Evolutionary conservation across 1,140 invertebrate genomes (phyloP).

Genomic region (Saccostrea glomerata): DNA sequence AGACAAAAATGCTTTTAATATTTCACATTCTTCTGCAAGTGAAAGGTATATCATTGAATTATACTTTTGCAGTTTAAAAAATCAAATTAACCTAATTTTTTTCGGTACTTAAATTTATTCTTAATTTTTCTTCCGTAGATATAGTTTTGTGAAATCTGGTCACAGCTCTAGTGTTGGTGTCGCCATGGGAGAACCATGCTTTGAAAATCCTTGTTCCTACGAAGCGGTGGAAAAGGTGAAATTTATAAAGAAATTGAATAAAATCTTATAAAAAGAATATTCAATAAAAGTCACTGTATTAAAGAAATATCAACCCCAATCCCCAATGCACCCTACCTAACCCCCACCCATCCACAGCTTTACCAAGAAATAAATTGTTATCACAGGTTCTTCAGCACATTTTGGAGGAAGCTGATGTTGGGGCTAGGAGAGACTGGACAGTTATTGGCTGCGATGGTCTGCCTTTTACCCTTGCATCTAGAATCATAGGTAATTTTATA

Average conservation of each 20-base stretch:
- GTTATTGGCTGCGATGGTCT: slow-evolving; percentile 45
- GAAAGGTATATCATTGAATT: background rate
- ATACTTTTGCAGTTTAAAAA: too few species aligned
- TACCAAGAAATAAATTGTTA: background rate
- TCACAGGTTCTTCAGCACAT: slow-evolving; percentile 29
- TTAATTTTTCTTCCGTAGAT: background rate
- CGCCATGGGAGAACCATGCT: background rate
- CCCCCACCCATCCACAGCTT: background rate
- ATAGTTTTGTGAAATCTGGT: background rate
- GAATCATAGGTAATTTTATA: background rate
- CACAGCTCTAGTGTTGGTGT: background rate
- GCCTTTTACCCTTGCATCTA: slow-evolving; percentile 32
- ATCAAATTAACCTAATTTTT: too few species aligned
- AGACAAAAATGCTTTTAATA: background rate
- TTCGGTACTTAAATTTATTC: background rate
- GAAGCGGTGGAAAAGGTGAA: background rate
- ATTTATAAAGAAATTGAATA: background rate
- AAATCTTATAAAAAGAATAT: background rate
- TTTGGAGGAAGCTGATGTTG: background rate
- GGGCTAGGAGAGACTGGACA: background rate
- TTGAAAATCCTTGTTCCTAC: slow-evolving; percentile 30
- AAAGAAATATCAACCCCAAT: background rate
- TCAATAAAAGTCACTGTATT: background rate
- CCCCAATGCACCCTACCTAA: background rate
- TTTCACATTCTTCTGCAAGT: background rate